Conservation (phyloP, 2,113 vertebrate species). For the Ceyx cyanopectus region DNA sequence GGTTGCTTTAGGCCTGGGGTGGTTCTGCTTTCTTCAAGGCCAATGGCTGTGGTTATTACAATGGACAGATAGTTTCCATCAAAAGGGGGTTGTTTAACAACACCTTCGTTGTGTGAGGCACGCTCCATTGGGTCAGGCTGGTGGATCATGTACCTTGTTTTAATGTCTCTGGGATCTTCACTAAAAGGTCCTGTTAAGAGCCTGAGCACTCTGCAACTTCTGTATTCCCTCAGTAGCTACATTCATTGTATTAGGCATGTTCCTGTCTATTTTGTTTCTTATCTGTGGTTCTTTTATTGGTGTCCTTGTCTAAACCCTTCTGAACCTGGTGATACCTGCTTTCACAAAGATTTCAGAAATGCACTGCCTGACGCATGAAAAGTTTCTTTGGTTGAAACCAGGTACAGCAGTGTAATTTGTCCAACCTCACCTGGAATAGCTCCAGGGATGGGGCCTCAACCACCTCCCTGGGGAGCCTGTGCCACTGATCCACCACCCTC, state of each 20-base stretch:
- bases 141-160: background rate
- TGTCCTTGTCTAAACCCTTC: background rate
- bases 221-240: background rate
- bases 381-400: background rate
- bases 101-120: background rate
- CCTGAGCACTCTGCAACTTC: background rate
- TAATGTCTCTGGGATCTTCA: background rate
- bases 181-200: background rate
- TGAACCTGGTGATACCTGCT: background rate
- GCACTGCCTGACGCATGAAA: background rate
- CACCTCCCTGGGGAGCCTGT: too few species aligned
- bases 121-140: fast-evolving
- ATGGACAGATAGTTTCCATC: background rate
- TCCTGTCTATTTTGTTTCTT: background rate
- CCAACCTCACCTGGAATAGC: too few species aligned
- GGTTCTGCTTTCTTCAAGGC: background rate
- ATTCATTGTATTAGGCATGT: background rate
- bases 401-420: background rate
- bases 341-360: background rate
- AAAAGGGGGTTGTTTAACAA: background rate
- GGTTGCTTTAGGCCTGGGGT: background rate
- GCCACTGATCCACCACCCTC: too few species aligned
- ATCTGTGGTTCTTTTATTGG: background rate
- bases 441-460: too few species aligned
- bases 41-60: background rate